These are phyloP conservation scores for Platerodrilus igneus DNA, from an alignment of 2,888 invertebrate genomes.

Conservation along the genomic window DNA sequence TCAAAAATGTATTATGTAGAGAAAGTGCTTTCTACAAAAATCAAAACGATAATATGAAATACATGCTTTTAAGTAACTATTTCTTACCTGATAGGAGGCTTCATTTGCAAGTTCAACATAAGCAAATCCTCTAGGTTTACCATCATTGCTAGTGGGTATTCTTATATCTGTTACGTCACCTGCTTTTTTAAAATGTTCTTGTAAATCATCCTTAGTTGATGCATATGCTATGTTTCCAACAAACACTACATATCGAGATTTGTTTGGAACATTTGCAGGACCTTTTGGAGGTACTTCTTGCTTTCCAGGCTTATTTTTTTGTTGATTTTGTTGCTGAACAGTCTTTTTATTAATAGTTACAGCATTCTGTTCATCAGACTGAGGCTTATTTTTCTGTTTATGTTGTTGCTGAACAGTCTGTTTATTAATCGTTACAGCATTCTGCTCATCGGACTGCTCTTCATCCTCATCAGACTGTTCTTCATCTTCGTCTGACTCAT, in stretches of 20 bases:
- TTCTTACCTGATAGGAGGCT: constrained; percentile 46
- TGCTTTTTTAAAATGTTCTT: constrained; percentile 48
- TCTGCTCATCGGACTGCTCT: constrained; percentile 15
- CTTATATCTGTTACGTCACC: constrained; percentile 43
- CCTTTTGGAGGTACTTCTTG: too few relatives aligned
- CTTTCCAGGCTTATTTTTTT: constrained; percentile 1
- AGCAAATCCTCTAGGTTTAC: constrained; percentile 46
- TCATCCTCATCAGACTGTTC: constrained; percentile 19
- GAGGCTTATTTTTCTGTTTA: not conserved
- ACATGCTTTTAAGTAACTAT: too few relatives aligned
- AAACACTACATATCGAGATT: constrained; percentile 45
- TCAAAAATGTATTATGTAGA: constrained; percentile 45
- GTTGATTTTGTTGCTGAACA: not conserved
- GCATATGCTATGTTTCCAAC: constrained; percentile 49
- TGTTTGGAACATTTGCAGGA: too few relatives aligned
- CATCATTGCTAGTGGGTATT: constrained; percentile 41
- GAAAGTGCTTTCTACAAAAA: constrained; percentile 48
- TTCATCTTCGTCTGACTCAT: constrained; percentile 13
- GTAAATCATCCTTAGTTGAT: constrained; percentile 42
- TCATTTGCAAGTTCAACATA: constrained; percentile 47
- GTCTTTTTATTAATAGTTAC: constrained; percentile 4
- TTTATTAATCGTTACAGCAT: constrained; percentile 7
- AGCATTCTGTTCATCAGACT: constrained; percentile 1
- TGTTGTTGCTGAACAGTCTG: not conserved
- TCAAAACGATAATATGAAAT: constrained; percentile 11